Evolutionary conservation across 2,113 vertebrate genomes (phyloP).

Genomic region (Mola mola): DNA sequence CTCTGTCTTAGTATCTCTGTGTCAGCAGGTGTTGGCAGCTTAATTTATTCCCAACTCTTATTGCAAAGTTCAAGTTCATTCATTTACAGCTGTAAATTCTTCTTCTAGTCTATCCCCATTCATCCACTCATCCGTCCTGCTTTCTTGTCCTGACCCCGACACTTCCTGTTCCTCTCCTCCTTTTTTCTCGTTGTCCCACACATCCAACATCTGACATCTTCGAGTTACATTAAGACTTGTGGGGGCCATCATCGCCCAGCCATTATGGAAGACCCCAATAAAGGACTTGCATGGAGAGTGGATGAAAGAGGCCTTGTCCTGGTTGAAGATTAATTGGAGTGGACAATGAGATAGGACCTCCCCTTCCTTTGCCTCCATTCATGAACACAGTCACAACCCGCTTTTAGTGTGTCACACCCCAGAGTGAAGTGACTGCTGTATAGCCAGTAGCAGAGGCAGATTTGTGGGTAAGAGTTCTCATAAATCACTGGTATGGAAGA

Average conservation of each 20-base stretch:
- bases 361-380: constrained; percentile 50
- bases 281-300: constrained; percentile 39
- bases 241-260: constrained; percentile 49
- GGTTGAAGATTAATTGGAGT: constrained; percentile 55
- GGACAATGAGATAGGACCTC: constrained; percentile 56
- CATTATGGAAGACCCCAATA: constrained; percentile 38
- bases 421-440: constrained; percentile 24
- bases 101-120: constrained; percentile 20
- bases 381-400: constrained; percentile 60
- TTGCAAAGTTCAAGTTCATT: constrained; percentile 61
- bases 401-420: constrained; percentile 48
- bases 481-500: constrained; percentile 36
- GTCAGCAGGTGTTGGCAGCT: constrained; percentile 49
- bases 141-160: constrained; percentile 50
- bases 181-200: constrained; percentile 49
- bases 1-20: too few species aligned
- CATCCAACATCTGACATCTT: constrained; percentile 57
- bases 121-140: constrained; percentile 30
- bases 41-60: constrained; percentile 39
- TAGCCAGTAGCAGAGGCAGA: constrained; percentile 25
- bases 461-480: constrained; percentile 40
- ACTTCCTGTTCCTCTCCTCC: constrained; percentile 70
- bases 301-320: constrained; percentile 70
- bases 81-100: constrained; percentile 15
- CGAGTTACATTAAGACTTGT: constrained; percentile 43